Evolutionary conservation across 2,888 invertebrate species (phyloP), one percentile per base, ranked within the genome.

Genomic region (Epiblema foenella): DNA sequence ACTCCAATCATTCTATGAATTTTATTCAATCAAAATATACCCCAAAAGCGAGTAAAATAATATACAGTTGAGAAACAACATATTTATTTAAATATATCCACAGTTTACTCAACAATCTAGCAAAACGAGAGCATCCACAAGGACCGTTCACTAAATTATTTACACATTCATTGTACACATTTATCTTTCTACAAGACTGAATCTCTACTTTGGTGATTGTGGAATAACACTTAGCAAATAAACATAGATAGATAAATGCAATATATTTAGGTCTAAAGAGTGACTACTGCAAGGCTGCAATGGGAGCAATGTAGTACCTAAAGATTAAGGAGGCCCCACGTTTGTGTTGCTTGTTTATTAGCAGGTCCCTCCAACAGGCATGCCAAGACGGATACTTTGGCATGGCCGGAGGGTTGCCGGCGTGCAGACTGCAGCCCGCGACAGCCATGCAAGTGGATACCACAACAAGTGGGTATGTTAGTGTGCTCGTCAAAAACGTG

Each of bases 381-480:
- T 95, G 87, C 98, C 98, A 99, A 64, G 94, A 94, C 1, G 90
- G 89, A 85, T 98, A 98, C 63, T 95, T 90, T 0, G 98, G 97
- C 97, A 98, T 98, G 57, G 95, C 93, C 0, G 98, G 98, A 39
- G 97, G 97, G 73, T 95, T 94, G 24, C 98, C 98, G 62, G 98
- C 98, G 75, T 94, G 94, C 65, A 98, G 93, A 74, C 97, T 96
- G 80, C 82, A 96, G 73, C 97, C 96, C 73, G 96, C 96, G 11
- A 98, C 97, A 72, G 96, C 95, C 97, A 98, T 98, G 81, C 98
- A 97, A 72, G 97, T 97, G 12, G 98, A 96, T 0, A 98, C 98
- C 72, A 99, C 97, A 85, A 96, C 96, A 85, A 98, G 95, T 20
- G 99, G 99, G 89, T 99, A 99, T n/a, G 98, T 96, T 74, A 98